These are phyloP conservation scores for Macropis europaea DNA, from an alignment of 2,888 invertebrate species.

Conservation along the genomic window DNA sequence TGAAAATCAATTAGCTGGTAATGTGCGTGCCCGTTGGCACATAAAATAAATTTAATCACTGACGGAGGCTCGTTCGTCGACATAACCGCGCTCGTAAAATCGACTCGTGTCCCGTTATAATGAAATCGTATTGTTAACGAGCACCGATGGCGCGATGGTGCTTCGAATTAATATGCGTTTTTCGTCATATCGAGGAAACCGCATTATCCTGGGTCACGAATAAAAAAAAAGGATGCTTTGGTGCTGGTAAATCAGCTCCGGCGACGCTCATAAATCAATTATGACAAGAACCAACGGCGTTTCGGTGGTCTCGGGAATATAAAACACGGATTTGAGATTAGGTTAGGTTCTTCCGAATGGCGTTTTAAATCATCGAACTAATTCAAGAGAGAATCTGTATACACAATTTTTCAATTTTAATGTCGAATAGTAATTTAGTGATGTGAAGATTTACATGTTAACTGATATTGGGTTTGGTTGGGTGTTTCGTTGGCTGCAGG, in stretches of 20 bases:
- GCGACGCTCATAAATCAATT: conserved; percentile 3
- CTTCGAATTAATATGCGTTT: conserved; percentile 24
- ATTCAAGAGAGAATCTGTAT: no score
- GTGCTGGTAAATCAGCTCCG: background rate
- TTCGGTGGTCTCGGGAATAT: no score
- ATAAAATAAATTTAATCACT: conserved; percentile 47
- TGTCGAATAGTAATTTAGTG: no score
- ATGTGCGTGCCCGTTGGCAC: conserved; percentile 10
- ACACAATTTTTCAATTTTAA: no score
- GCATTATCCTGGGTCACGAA: background rate
- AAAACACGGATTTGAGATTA: no score
- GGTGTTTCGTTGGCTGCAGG: no score
- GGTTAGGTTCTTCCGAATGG: no score
- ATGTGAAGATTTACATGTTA: no score
- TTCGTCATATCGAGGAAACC: no score
- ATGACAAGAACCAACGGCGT: background rate
- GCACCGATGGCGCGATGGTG: background rate
- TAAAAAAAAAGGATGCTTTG: background rate
- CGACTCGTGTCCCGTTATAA: conserved; percentile 11
- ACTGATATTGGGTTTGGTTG: no score
- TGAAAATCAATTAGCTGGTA: conserved; percentile 47
- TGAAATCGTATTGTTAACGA: conserved; percentile 27
- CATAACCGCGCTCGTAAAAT: conserved; percentile 38
- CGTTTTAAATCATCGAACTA: no score
- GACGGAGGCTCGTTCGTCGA: background rate